Evolutionary conservation across 2,113 vertebrate genomes (phyloP).

Genomic region (Centropristis striata): DNA sequence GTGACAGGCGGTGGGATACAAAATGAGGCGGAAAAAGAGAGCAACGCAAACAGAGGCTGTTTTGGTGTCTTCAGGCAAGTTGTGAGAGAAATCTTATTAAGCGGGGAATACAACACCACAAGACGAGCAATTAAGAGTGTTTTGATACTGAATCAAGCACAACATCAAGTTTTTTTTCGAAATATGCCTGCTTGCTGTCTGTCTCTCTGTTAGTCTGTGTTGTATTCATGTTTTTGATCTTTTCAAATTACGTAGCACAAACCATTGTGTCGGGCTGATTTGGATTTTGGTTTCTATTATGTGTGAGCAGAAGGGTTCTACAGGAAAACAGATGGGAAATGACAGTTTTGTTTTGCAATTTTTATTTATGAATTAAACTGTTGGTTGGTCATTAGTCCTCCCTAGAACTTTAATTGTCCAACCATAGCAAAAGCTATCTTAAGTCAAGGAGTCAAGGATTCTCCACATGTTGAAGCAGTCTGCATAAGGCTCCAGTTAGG

Average conservation of each 20-base stretch:
- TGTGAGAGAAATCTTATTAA: slow-evolving; percentile 64
- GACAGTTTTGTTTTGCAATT: neutral
- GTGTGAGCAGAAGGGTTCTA: neutral
- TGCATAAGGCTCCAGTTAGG: neutral
- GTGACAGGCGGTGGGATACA: slow-evolving; percentile 16
- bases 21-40: slow-evolving; percentile 26
- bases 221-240: neutral
- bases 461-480: neutral
- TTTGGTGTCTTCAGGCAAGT: slow-evolving; percentile 57
- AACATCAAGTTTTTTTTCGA: slow-evolving; percentile 12
- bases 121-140: slow-evolving; percentile 64
- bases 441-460: neutral
- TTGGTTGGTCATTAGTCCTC: neutral
- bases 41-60: slow-evolving; percentile 5
- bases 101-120: slow-evolving; percentile 51
- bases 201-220: neutral
- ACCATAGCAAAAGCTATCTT: neutral
- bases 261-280: neutral
- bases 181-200: neutral
- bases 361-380: neutral
- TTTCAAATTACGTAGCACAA: neutral
- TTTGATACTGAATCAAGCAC: slow-evolving; percentile 49
- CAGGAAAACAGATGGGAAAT: too few relatives aligned
- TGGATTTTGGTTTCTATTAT: neutral
- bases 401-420: neutral